Evolutionary conservation across 2,797 vertebrate species (phyloP), one percentile per base, ranked within the genome.

Genomic region (Scolopax bukidnonensis): DNA sequence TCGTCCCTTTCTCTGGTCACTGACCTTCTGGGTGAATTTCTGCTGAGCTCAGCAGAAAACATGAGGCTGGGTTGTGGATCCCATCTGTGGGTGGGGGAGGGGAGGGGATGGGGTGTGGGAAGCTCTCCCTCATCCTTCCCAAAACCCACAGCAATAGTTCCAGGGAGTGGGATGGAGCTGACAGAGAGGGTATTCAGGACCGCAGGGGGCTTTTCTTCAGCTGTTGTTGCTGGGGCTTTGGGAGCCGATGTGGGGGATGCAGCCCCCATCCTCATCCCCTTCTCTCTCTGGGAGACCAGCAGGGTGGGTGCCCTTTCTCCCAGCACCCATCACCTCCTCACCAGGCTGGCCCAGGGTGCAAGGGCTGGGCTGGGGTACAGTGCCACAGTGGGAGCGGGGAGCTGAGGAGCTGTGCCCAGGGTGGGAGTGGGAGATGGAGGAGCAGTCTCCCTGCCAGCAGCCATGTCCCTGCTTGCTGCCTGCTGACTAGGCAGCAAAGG

Each of bases 41-140:
- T 98, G 98, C 98, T 98, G 98, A 98, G 98, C 98, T 98, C 70
- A 8, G 97, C 93, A 97, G 98, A 98, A 98, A 98, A 97, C 32
- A 15, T 12, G 32, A 91, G 6, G 70, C 97, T 86, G 69, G 15
- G 81, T 94, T 93, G 96, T 76, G 95, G 96, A 97, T 97, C 97
- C 97, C 98, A 98, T 93, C 85, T 96, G 97, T 92, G 93, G 93
- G 91, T 93, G 97, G 97, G 75, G 95, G 95, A 87, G 36, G 56
- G 74, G 87, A 67, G 36, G 56, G 74, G 87, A 67, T 53, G 16
- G 50, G 27, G 27, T 53, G 27, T 25, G 90, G 75, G 77, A 70
- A 61, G 56, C 81, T 95, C 93, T 89, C 93, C 90, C 89, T 94
- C 65, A 60, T 93, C 96, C 95, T 96, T 96, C 97, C 95, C 97